phyloP scores from a whole-genome alignment of 2,797 vertebrate species.

The Chrysocyon brachyurus region DNA sequence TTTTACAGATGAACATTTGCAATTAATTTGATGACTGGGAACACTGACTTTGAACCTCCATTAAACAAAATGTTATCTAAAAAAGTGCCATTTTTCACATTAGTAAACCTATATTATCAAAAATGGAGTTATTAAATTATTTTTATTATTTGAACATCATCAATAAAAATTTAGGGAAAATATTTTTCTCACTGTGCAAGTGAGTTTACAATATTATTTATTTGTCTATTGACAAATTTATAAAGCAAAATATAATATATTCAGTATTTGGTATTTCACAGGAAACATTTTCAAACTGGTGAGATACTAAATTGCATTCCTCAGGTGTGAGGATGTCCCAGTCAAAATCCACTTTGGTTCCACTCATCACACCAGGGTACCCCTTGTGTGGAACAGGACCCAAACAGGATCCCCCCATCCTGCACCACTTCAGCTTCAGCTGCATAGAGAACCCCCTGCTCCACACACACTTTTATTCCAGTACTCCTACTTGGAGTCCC shows the following conservation, averaged over 20 bases:
- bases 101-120: not conserved
- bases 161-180: not conserved
- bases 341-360: not conserved
- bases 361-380: not conserved
- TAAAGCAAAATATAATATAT: not conserved
- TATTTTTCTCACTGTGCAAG: not conserved
- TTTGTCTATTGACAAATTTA: not conserved
- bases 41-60: not conserved
- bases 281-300: not conserved
- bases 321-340: not conserved
- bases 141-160: not conserved
- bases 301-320: not conserved
- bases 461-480: not conserved
- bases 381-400: not conserved
- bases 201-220: not conserved
- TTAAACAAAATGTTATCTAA: not conserved
- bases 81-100: not conserved
- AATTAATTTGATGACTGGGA: not conserved
- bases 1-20: not conserved
- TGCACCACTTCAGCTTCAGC: not conserved
- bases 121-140: not conserved
- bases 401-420: not conserved
- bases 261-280: not conserved
- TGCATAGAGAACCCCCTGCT: not conserved
- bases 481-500: not conserved